Conservation (phyloP, 1,140 invertebrate genomes). For the Amphibalanus amphitrite region DNA sequence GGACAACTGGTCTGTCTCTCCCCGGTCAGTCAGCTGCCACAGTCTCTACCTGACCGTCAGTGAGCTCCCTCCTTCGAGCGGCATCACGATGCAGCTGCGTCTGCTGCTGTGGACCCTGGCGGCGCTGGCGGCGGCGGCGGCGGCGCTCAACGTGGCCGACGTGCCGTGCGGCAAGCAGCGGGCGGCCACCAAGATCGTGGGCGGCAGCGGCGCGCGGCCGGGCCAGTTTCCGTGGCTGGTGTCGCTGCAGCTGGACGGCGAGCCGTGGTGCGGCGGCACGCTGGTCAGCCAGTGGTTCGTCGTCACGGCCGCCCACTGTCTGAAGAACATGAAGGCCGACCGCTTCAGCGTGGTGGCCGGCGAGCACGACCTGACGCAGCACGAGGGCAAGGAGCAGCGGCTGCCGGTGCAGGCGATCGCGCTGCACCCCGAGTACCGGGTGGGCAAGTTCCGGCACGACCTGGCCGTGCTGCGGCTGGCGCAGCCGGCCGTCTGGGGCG, state of each 20-base stretch:
- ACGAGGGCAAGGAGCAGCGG: slow-evolving; percentile 28
- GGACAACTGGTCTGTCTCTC: too few species aligned
- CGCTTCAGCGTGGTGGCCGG: slow-evolving; percentile 22
- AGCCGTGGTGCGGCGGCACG: slow-evolving; percentile 31
- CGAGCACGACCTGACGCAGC: slow-evolving; percentile 22
- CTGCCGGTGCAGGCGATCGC: slow-evolving; percentile 23
- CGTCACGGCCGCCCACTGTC: slow-evolving; percentile 35
- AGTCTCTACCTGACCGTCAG: not conserved
- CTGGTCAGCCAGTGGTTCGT: slow-evolving; percentile 38
- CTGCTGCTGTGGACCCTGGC: too few species aligned
- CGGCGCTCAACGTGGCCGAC: not conserved
- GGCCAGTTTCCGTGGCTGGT: slow-evolving; percentile 12
- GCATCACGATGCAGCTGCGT: too few species aligned
- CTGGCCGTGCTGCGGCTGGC: not conserved
- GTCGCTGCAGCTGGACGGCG: slow-evolving; percentile 3
- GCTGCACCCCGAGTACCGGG: slow-evolving; percentile 30
- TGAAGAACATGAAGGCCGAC: slow-evolving; percentile 6
- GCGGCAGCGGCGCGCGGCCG: not conserved
- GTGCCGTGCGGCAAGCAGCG: not conserved
- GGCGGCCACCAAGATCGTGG: not conserved
- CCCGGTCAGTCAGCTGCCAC: too few species aligned
- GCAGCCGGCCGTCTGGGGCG: not conserved
- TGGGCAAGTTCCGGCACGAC: not conserved
- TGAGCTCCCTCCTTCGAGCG: not conserved
- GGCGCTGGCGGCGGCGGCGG: too few species aligned